Evolutionary conservation across 2,888 invertebrate species (phyloP).

Genomic region (Galerucella pusilla): DNA sequence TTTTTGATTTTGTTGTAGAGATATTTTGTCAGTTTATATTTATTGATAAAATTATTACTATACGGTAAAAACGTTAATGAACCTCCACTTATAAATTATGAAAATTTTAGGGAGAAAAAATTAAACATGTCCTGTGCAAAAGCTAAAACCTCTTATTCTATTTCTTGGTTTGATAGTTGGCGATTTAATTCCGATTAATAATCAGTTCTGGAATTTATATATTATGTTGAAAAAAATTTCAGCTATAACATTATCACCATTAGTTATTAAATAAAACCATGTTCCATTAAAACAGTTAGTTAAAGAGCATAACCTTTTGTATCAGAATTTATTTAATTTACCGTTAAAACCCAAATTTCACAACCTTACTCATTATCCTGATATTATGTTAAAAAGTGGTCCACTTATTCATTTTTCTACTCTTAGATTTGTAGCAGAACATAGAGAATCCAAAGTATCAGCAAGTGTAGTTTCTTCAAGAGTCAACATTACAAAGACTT

Average conservation of each 20-base stretch:
- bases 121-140: conserved; percentile 4
- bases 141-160: conserved; percentile 9
- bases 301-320: conserved; percentile 1
- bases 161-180: conserved; percentile 14
- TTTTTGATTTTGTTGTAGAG: no score
- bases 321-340: conserved; percentile 17
- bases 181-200: not conserved
- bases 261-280: not conserved
- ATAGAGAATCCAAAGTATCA: no score
- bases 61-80: not conserved
- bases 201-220: not conserved
- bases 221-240: conserved; percentile 15
- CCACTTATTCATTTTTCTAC: not conserved
- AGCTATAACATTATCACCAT: conserved; percentile 4
- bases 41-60: not conserved
- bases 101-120: conserved; percentile 12
- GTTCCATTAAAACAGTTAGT: not conserved
- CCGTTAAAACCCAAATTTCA: conserved; percentile 19
- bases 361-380: conserved; percentile 9
- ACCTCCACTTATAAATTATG: conserved; percentile 8
- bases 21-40: no score
- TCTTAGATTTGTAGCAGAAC: no score
- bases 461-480: no score
- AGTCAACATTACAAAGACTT: no score
- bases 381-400: conserved; percentile 9